A percentile compares a stretch with the other conserved stretches of the same genome.
Conservation (phyloP, 1,140 invertebrate genomes). For the Nilaparvata lugens region DNA sequence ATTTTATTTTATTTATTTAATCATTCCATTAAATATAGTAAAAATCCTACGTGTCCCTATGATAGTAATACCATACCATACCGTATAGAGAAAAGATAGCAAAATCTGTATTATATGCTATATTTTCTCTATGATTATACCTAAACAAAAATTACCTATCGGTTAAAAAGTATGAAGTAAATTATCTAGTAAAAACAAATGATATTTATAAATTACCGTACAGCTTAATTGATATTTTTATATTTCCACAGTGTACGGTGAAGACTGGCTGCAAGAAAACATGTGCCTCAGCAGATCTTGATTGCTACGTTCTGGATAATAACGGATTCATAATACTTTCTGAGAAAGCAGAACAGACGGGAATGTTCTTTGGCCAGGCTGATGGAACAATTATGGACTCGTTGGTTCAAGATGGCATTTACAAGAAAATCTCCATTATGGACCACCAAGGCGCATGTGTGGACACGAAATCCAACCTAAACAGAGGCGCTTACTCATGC, state of each 20-base stretch:
- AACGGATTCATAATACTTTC: slow-evolving; percentile 90
- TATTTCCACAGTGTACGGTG: slow-evolving; percentile 53
- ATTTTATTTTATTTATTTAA: too few relatives aligned
- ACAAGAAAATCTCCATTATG: slow-evolving; percentile 70
- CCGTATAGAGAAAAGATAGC: too few relatives aligned
- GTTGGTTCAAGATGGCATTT: slow-evolving; percentile 80
- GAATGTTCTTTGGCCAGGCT: slow-evolving; percentile 84
- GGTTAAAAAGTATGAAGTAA: too few relatives aligned
- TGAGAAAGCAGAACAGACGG: slow-evolving; percentile 71
- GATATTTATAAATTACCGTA: too few relatives aligned
- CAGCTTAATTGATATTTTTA: too few relatives aligned
- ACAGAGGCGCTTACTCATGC: slow-evolving; percentile 38
- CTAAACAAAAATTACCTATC: too few relatives aligned
- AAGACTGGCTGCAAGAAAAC: slow-evolving; percentile 64
- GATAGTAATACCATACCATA: too few relatives aligned
- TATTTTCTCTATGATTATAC: too few relatives aligned
- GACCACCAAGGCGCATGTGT: slow-evolving; percentile 84
- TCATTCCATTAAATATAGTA: too few relatives aligned
- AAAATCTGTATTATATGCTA: too few relatives aligned
- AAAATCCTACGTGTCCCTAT: too few relatives aligned
- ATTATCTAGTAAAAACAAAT: too few relatives aligned
- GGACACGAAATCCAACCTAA: slow-evolving; percentile 61
- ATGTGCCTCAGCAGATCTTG: slow-evolving; percentile 73
- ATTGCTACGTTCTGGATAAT: slow-evolving; percentile 87
- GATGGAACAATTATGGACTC: slow-evolving; percentile 94